Evolutionary conservation across 2,888 invertebrate species (phyloP).

Genomic region (Pandemis cinnamomeana): DNA sequence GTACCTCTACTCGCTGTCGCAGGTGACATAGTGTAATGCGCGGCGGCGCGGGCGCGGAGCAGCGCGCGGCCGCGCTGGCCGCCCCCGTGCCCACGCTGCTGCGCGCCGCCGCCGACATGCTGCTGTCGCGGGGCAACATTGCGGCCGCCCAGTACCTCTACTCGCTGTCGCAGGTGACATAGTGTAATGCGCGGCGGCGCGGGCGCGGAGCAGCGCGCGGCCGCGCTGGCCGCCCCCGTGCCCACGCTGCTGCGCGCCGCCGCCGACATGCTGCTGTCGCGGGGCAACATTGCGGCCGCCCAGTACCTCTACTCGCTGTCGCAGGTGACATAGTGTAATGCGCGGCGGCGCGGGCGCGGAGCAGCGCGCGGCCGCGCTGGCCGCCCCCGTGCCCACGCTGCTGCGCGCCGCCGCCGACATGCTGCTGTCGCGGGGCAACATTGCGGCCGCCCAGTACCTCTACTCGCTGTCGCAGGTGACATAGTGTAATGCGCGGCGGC

Average conservation of each 20-base stretch:
- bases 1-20: constrained; percentile 91
- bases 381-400: constrained; percentile 84
- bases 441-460: constrained; percentile 90
- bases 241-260: constrained; percentile 90
- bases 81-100: constrained; percentile 86
- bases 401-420: constrained; percentile 93
- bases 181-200: constrained; percentile 73
- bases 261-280: constrained; percentile 91
- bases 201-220: constrained; percentile 74
- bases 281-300: constrained; percentile 90
- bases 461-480: constrained; percentile 93
- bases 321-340: too few relatives aligned
- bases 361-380: constrained; percentile 71
- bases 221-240: constrained; percentile 77
- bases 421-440: constrained; percentile 89
- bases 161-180: constrained; percentile 91
- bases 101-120: constrained; percentile 92
- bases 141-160: constrained; percentile 92
- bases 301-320: constrained; percentile 92
- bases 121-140: constrained; percentile 89
- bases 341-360: constrained; percentile 75
- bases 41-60: constrained; percentile 73
- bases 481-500: constrained; percentile 74
- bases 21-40: too few relatives aligned
- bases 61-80: constrained; percentile 71